Evolutionary conservation across 2,888 invertebrate species (phyloP).

Genomic region (Drosophila prolongata): DNA sequence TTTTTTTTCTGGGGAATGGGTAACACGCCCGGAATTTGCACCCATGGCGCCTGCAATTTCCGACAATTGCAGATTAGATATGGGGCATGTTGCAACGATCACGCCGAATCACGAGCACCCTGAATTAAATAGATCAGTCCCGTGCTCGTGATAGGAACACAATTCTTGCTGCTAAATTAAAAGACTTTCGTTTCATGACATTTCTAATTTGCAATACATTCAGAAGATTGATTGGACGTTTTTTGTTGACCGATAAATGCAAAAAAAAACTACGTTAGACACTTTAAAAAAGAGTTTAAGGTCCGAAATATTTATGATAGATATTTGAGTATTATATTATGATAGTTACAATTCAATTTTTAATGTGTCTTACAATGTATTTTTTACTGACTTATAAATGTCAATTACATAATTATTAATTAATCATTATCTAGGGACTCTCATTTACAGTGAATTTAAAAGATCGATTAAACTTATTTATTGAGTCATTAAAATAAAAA

Average conservation of each 20-base stretch:
- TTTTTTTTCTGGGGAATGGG: background rate
- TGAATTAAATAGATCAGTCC: conserved; percentile 6
- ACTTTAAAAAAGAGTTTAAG: background rate
- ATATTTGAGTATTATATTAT: too few species aligned
- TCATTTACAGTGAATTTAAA: too few species aligned
- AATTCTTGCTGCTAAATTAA: background rate
- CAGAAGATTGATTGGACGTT: conserved; percentile 10
- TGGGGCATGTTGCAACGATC: background rate
- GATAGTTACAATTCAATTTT: too few species aligned
- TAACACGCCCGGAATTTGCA: conserved; percentile 1
- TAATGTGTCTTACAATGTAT: too few species aligned
- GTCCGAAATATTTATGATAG: too few species aligned
- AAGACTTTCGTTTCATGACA: conserved; percentile 4
- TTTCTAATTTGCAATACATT: conserved; percentile 8
- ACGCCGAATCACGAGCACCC: conserved; percentile 17
- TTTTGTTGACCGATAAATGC: background rate
- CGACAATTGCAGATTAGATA: conserved; percentile 52
- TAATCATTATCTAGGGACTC: too few species aligned
- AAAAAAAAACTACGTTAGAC: too few species aligned
- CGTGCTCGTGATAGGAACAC: background rate
- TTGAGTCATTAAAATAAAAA: too few species aligned
- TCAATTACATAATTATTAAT: too few species aligned
- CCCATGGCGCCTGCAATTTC: conserved; percentile 35
- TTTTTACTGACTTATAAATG: too few species aligned
- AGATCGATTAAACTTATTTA: too few species aligned